Percentiles rank a stretch among this genome's conserved stretches.
Conservation (phyloP, 2,888 invertebrate species). For the Drosophila kanekoi region DNA sequence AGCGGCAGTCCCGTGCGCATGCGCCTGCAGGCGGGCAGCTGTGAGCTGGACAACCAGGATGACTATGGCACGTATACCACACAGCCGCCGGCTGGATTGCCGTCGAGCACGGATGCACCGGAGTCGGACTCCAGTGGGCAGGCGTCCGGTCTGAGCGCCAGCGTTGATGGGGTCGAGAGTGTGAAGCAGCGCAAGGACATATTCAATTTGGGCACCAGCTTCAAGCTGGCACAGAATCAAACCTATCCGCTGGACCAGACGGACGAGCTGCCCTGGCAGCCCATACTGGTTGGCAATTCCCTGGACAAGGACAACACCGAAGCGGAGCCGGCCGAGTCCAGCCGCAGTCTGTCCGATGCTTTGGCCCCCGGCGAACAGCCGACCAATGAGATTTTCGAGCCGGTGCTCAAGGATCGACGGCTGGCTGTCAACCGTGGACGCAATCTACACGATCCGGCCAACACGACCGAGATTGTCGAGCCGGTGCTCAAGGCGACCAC, state of each 20-base stretch:
- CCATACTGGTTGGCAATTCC: conserved; percentile 86
- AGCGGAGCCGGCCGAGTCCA: conserved; percentile 79
- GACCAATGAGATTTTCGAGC: conserved; percentile 87
- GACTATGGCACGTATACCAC: conserved; percentile 80
- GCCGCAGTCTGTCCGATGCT: conserved; percentile 79
- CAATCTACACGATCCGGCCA: conserved; percentile 71
- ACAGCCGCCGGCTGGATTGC: conserved; percentile 32
- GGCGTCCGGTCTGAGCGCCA: conserved; percentile 66
- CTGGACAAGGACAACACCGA: conserved; percentile 83
- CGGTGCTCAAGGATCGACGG: conserved; percentile 84
- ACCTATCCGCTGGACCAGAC: conserved; percentile 72
- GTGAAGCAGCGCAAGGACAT: conserved; percentile 84
- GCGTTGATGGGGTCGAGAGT: conserved; percentile 80
- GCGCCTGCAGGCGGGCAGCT: conserved; percentile 91
- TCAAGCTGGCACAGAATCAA: conserved; percentile 82
- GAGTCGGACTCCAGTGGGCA: conserved; percentile 72
- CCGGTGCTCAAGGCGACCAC: conserved; percentile 89
- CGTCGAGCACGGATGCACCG: conserved; percentile 56
- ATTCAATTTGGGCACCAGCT: conserved; percentile 84
- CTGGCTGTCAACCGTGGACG: conserved; percentile 76
- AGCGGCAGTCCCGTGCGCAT: conserved; percentile 91
- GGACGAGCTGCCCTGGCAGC: conserved; percentile 86
- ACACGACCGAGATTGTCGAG: conserved; percentile 89
- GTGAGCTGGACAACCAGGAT: conserved; percentile 87
- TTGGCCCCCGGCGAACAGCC: conserved; percentile 50